These are phyloP conservation scores for Silurus meridionalis DNA, from an alignment of 2,113 vertebrate genomes.

Conservation along the genomic window DNA sequence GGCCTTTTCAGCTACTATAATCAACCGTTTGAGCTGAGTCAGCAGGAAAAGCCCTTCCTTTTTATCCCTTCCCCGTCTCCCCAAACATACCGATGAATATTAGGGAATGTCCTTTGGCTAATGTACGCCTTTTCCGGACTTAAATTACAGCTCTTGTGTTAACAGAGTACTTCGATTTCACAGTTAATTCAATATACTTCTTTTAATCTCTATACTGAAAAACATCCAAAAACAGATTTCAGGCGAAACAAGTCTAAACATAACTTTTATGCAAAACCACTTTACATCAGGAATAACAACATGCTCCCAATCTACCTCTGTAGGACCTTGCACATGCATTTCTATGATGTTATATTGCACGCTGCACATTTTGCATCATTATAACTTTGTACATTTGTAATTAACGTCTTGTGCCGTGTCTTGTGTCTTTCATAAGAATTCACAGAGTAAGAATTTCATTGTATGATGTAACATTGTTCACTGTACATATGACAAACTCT, in stretches of 20 bases:
- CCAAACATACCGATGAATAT: conserved; percentile 9
- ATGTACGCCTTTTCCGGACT: neutral
- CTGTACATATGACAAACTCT: too few species aligned
- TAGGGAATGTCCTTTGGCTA: neutral
- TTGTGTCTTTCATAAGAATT: too few species aligned
- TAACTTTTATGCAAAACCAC: too few species aligned
- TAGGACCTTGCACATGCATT: too few species aligned
- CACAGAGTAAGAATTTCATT: too few species aligned
- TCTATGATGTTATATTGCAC: too few species aligned
- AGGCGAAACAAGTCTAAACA: neutral
- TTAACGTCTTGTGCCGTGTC: too few species aligned
- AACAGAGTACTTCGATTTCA: neutral
- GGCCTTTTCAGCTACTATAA: conserved; percentile 38
- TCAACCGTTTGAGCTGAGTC: conserved; percentile 52
- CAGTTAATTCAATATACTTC: neutral
- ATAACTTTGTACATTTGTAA: too few species aligned
- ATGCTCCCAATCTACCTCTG: too few species aligned
- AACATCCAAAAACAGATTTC: neutral
- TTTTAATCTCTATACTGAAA: neutral
- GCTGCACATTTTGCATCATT: too few species aligned
- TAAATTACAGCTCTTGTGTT: neutral
- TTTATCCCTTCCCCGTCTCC: conserved; percentile 45
- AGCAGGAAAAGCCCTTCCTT: conserved; percentile 59
- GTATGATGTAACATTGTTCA: too few species aligned
- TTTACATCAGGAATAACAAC: too few species aligned